phyloP scores from a whole-genome alignment of 2,797 vertebrate genomes.

The Macropodus opercularis region DNA sequence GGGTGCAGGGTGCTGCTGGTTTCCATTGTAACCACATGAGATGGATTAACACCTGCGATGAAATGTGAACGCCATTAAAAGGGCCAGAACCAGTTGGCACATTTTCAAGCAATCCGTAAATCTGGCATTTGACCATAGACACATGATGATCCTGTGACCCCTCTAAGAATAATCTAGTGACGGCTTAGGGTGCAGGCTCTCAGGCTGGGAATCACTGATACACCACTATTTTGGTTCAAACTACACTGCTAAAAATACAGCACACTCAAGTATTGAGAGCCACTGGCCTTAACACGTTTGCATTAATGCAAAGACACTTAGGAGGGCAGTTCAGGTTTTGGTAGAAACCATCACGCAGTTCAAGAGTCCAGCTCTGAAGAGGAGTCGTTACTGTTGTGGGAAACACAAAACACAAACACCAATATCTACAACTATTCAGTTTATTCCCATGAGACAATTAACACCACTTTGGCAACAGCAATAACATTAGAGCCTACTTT shows the following conservation, averaged over 20 bases:
- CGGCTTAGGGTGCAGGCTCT: background rate
- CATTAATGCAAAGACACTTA: constrained; percentile 31
- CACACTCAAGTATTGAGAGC: no score
- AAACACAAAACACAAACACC: background rate
- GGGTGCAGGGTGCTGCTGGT: constrained; percentile 20
- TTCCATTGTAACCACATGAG: constrained; percentile 44
- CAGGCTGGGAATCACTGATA: no score
- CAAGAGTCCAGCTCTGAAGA: constrained; percentile 4
- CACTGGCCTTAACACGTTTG: no score
- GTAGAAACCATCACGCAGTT: constrained; percentile 32
- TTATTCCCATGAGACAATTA: no score
- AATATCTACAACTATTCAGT: background rate
- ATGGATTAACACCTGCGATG: constrained; percentile 40
- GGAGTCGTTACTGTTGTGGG: constrained; percentile 1
- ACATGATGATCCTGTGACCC: background rate
- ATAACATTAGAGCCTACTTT: background rate
- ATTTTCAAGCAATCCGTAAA: background rate
- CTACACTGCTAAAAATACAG: no score
- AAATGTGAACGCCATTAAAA: constrained; percentile 1
- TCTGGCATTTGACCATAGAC: background rate
- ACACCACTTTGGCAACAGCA: no score
- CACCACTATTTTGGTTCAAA: no score
- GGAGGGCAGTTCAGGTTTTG: constrained; percentile 32
- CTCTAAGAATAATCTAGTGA: background rate
- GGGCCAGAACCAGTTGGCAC: background rate